Base-by-base conservation (phyloP, 2,113 vertebrate species). In the Albula goreensis region DNA sequence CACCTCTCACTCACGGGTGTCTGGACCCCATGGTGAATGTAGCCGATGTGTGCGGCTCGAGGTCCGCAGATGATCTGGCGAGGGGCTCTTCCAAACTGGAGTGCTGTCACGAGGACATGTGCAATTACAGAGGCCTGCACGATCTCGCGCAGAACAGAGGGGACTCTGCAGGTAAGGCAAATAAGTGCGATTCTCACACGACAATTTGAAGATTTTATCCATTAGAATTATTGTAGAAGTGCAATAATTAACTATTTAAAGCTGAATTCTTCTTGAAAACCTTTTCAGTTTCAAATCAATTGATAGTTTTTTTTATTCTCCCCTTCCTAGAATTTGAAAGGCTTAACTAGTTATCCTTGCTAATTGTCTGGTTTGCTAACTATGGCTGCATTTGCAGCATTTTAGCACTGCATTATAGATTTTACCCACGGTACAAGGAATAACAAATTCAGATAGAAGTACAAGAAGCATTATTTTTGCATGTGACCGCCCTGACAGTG, bases 21-120 rank as follows among this genome's bases (percentile, higher is more conserved):
- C 94, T 97, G 93, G 96, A 97, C 91, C 95, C 95, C 89, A 87
- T 95, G 12, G 90, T 94, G 50, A 96, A 92, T 93, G 94, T 95
- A 77, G 92, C 93, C n/a, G 95, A 95, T 22, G 70, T 94, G 83
- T 97, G 97, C 94, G 96, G 93, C 88, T 89, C 93, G 80, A 93
- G 92, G 89, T 90, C 90, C 89, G 90, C 93, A 57, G 94, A 92
- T 86, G 97, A 96, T 90, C 93, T 91, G 93, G 95, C 95, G 25
- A 94, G 93, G 86, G 90, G 90, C 66, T 3, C 90, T 31, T 4
- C 87, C 78, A 94, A 90, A 0, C 83, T 97, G 93, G 95, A 96
- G 88, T 97, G 97, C 90, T 97, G 97, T 93, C 96, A 97, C 7
- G 97, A 97, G 90, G 97, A 97, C 87, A 97, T 97, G 97, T 97